Conservation (phyloP, 2,888 invertebrate genomes). For the Erebia aethiops region DNA sequence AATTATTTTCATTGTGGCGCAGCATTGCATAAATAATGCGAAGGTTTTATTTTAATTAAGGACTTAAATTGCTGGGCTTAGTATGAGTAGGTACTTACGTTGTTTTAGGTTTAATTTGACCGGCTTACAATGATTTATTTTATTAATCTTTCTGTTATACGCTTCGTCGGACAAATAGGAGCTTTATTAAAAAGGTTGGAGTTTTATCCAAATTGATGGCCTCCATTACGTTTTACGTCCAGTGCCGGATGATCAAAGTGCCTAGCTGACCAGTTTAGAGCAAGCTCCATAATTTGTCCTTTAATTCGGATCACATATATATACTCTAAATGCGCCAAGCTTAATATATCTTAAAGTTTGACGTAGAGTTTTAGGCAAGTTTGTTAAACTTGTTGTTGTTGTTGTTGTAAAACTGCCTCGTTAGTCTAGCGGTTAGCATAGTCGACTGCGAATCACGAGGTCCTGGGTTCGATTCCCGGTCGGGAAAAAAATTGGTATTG, state of each 20-base stretch:
- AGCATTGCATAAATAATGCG: conserved; percentile 73
- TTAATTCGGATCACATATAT: conserved; percentile 29
- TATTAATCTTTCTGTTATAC: conserved; percentile 41
- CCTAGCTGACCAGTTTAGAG: conserved; percentile 39
- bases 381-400: conserved; percentile 4
- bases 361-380: conserved; percentile 6
- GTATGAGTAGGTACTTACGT: conserved; percentile 35
- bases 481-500: too few relatives aligned
- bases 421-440: too few relatives aligned
- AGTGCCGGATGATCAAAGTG: conserved; percentile 40
- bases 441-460: too few relatives aligned
- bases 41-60: conserved; percentile 70
- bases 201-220: conserved; percentile 42
- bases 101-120: conserved; percentile 43
- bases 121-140: conserved; percentile 44
- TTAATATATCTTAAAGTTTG: conserved; percentile 24
- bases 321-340: conserved; percentile 22
- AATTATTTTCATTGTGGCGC: conserved; percentile 75
- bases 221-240: conserved; percentile 40
- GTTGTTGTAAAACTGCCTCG: too few relatives aligned
- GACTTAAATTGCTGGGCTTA: conserved; percentile 34
- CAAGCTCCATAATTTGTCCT: conserved; percentile 39
- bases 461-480: too few relatives aligned
- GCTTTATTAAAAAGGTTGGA: conserved; percentile 43
- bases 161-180: conserved; percentile 41